Base-by-base conservation (phyloP, 2,888 invertebrate species). In the Epistrophe eligans region DNA sequence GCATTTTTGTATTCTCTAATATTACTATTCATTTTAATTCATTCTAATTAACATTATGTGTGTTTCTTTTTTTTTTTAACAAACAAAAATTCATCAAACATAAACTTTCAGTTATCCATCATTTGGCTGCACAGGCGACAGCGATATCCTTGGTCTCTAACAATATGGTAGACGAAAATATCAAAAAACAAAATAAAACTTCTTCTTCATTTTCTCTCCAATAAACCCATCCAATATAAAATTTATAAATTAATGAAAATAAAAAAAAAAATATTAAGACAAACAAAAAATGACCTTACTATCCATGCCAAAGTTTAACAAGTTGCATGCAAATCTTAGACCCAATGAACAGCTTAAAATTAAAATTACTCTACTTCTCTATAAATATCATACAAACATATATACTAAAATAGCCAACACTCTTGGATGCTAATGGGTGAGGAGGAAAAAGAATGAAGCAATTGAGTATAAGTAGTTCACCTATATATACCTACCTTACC, bases 81-180 rank as follows among this genome's bases (percentile, higher is more conserved):
- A 43, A 48, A n/a, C 40, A 38, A 60, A 66, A n/a, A 72, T 72
- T 70, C 77, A 85, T 82, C 72, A 74, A 77, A 83, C 50, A 71
- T 87, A 79, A 88, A 89, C 87, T 90, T 90, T 90, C 92, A 92
- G 92, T 91, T 90, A 90, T 91, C 92, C 92, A 92, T 92, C 90
- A 90, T 92, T 90, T 92, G 92, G 92, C 91, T 92, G 90, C 92
- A 92, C 90, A 90, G 92, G 89, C 91, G 91, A 89, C 90, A 90
- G 90, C 91, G 91, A 76, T 92, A 91, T 91, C 92, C 92, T 88
- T 92, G 92, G 92, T 92, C 92, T 89, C 90, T 92, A 88, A 92
- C 92, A 91, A 92, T 92, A 90, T 92, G 92, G 92, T 92, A 92
- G 90, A 83, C 71, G 71, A 74, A 60, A 45, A 48, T 13, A 58